Evolutionary conservation across 2,888 invertebrate genomes (phyloP).

Genomic region (Seladonia tumulorum): DNA sequence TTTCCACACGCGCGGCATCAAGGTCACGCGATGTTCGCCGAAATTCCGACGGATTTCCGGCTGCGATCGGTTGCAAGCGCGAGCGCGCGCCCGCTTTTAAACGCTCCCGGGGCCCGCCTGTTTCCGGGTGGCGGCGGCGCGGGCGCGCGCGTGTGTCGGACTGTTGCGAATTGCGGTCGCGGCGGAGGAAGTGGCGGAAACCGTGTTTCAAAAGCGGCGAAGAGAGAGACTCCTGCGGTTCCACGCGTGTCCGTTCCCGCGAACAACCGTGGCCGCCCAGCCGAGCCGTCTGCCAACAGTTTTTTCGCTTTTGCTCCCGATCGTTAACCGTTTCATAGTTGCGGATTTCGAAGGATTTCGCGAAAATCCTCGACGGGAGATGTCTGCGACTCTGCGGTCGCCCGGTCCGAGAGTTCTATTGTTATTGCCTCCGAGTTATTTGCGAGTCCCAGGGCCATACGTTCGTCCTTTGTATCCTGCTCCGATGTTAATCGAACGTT

Average conservation of each 20-base stretch:
- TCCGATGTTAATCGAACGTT: background rate
- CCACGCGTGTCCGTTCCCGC: constrained; percentile 10
- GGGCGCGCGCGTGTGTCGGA: background rate
- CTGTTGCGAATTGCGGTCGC: constrained; percentile 30
- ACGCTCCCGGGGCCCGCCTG: background rate
- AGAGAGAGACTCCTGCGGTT: constrained; percentile 27
- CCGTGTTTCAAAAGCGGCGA: constrained; percentile 28
- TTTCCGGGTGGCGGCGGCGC: background rate
- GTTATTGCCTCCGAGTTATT: background rate
- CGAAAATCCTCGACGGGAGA: background rate
- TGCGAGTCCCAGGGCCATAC: background rate
- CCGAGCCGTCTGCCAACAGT: background rate
- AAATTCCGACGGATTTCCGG: constrained; percentile 63
- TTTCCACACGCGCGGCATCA: constrained; percentile 57
- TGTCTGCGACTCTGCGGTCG: background rate
- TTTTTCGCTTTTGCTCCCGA: background rate
- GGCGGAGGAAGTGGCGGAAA: constrained; percentile 36
- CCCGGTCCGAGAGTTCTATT: background rate
- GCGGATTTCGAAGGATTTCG: constrained; percentile 1
- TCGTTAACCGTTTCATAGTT: background rate
- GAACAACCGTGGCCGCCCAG: background rate
- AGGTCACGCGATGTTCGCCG: constrained; percentile 21
- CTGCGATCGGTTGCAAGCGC: background rate
- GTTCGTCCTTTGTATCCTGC: background rate
- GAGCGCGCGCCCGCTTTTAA: constrained; percentile 13